Percentiles rank a stretch among this genome's conserved stretches.
These are phyloP conservation scores for Halictus quadricinctus DNA, from an alignment of 2,888 invertebrate genomes.

Conservation along the genomic window DNA sequence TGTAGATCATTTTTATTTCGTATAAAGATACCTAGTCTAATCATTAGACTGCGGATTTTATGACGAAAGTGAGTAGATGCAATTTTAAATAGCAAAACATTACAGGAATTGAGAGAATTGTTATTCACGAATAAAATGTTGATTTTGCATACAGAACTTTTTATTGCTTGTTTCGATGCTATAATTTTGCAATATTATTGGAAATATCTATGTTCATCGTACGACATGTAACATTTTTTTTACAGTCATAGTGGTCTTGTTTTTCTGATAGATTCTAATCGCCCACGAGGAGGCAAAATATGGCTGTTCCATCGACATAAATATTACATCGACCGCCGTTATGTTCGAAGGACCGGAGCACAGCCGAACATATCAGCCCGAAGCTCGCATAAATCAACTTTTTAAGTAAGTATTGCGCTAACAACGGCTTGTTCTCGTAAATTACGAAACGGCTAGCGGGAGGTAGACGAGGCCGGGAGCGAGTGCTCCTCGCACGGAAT, in stretches of 20 bases:
- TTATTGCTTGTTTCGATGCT: background rate
- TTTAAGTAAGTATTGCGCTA: constrained; percentile 24
- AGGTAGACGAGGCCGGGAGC: constrained; percentile 12
- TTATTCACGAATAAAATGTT: too few species aligned
- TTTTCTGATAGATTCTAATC: background rate
- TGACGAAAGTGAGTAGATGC: background rate
- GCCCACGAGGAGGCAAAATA: constrained; percentile 15
- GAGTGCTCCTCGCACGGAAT: background rate
- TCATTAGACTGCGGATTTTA: background rate
- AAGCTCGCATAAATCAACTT: constrained; percentile 36
- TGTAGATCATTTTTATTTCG: background rate
- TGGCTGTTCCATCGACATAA: constrained; percentile 19
- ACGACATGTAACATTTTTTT: background rate
- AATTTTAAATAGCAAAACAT: background rate
- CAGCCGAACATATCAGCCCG: background rate
- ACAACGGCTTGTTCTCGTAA: constrained; percentile 33
- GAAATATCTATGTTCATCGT: too few species aligned
- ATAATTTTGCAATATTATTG: background rate
- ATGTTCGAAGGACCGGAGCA: background rate
- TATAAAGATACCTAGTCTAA: background rate
- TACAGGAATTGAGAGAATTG: too few species aligned
- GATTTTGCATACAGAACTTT: too few species aligned
- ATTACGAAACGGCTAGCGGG: constrained; percentile 25
- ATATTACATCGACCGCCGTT: constrained; percentile 30
- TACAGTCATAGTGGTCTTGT: background rate